These are phyloP conservation scores for Symphodus melops DNA, from an alignment of 2,113 vertebrate species.

Conservation along the genomic window DNA sequence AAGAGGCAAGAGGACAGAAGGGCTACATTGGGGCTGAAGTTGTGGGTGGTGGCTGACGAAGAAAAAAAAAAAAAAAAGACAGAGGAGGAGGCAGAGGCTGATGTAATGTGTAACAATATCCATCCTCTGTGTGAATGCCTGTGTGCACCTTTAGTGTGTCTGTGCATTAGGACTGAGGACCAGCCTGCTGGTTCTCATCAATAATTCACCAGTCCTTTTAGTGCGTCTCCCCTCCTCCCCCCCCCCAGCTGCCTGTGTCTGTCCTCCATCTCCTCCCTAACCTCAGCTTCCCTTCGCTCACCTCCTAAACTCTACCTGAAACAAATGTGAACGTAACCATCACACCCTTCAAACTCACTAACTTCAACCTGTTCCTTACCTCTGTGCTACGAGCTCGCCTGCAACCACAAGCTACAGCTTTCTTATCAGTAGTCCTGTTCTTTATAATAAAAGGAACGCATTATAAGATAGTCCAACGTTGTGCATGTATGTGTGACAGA, in stretches of 20 bases:
- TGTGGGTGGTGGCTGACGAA: slow-evolving; percentile 55
- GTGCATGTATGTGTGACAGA: slow-evolving; percentile 1
- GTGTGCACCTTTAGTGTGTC: slow-evolving; percentile 50
- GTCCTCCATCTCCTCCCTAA: slow-evolving; percentile 47
- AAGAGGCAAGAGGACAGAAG: slow-evolving; percentile 43
- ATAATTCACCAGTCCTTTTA: slow-evolving; percentile 82
- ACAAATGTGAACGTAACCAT: slow-evolving; percentile 4
- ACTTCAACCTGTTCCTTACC: neutral
- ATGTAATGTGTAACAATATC: slow-evolving; percentile 85
- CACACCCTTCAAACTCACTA: neutral
- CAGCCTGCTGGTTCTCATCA: slow-evolving; percentile 82
- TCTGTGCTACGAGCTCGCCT: neutral
- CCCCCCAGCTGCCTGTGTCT: slow-evolving; percentile 57
- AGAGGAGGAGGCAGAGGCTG: slow-evolving; percentile 54
- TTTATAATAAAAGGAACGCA: slow-evolving; percentile 21
- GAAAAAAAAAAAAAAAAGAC: slow-evolving; percentile 10
- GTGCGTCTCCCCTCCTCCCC: slow-evolving; percentile 58
- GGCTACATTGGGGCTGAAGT: slow-evolving; percentile 50
- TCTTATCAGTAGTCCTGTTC: neutral
- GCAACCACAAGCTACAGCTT: neutral
- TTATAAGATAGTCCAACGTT: slow-evolving; percentile 20
- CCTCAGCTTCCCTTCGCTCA: slow-evolving; percentile 20
- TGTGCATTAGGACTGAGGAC: slow-evolving; percentile 74
- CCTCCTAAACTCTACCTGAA: slow-evolving; percentile 24
- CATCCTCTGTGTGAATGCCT: slow-evolving; percentile 65